phyloP scores from a whole-genome alignment of 1,140 invertebrate genomes.

The Ylistrum balloti region DNA sequence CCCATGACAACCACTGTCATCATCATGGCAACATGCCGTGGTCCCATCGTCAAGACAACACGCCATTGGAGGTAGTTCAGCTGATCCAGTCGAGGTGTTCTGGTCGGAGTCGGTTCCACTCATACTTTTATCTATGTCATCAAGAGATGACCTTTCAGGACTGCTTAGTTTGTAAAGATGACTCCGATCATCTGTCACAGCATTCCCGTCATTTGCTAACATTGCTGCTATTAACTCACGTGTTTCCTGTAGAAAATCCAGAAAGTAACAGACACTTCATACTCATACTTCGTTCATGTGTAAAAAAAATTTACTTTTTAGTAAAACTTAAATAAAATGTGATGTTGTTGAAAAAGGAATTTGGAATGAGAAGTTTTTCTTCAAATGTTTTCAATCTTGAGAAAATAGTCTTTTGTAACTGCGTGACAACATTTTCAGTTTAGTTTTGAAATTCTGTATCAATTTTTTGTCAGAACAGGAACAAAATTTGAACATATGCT shows the following conservation, averaged over 20 bases:
- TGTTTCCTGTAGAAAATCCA: constrained; percentile 67
- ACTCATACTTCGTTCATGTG: no score
- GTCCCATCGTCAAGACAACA: constrained; percentile 24
- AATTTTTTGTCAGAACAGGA: no score
- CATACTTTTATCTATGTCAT: constrained; percentile 62
- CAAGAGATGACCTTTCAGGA: constrained; percentile 53
- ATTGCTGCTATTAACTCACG: constrained; percentile 68
- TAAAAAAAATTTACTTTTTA: no score
- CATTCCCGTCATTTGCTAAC: constrained; percentile 63
- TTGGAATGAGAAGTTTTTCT: no score
- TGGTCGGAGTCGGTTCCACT: background rate
- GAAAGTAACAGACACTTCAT: no score
- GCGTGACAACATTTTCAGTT: no score
- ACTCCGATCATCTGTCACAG: constrained; percentile 58
- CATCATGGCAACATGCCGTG: constrained; percentile 1
- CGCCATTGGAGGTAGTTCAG: background rate
- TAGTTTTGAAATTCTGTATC: no score
- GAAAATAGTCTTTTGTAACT: no score
- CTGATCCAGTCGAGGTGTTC: background rate
- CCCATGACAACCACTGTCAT: constrained; percentile 10
- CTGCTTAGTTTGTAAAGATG: constrained; percentile 30
- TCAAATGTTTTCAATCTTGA: no score
- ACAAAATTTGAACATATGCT: no score
- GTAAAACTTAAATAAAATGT: no score
- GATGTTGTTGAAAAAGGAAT: no score